phyloP scores from a whole-genome alignment of 2,113 vertebrate species.

The Coregonus clupeaformis region DNA sequence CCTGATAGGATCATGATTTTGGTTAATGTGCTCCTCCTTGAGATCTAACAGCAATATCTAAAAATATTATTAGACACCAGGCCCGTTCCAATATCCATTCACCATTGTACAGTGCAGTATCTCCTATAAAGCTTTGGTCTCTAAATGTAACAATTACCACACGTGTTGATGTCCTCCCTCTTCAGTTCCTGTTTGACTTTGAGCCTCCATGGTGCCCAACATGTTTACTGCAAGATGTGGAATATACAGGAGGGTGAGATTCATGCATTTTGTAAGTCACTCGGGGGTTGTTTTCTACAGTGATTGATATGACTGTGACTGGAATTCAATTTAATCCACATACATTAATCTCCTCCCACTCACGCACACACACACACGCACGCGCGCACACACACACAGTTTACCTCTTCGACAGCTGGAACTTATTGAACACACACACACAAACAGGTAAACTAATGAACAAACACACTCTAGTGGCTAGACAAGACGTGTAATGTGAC shows the following conservation, averaged over 20 bases:
- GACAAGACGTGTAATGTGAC: not conserved
- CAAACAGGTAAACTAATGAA: too few relatives aligned
- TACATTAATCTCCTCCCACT: not conserved
- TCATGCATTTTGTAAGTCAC: too few relatives aligned
- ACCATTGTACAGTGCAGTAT: not conserved
- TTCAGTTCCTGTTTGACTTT: not conserved
- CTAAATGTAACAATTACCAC: not conserved
- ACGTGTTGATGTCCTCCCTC: not conserved
- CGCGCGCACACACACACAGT: not conserved
- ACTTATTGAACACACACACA: too few relatives aligned
- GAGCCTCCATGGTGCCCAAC: not conserved
- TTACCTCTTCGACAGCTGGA: too few relatives aligned
- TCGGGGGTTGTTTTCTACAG: not conserved
- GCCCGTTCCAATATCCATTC: not conserved
- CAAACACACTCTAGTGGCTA: too few relatives aligned
- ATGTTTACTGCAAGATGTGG: not conserved
- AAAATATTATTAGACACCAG: not conserved
- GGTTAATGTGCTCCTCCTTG: not conserved
- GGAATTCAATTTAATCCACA: not conserved
- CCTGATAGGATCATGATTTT: too few relatives aligned
- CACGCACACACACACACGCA: not conserved
- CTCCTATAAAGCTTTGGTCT: slow-evolving; percentile 10
- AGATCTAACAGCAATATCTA: not conserved
- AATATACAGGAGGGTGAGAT: not conserved
- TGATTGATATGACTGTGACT: not conserved